Base-by-base conservation (phyloP, 2,888 invertebrate genomes). In the Maniola hyperantus region DNA sequence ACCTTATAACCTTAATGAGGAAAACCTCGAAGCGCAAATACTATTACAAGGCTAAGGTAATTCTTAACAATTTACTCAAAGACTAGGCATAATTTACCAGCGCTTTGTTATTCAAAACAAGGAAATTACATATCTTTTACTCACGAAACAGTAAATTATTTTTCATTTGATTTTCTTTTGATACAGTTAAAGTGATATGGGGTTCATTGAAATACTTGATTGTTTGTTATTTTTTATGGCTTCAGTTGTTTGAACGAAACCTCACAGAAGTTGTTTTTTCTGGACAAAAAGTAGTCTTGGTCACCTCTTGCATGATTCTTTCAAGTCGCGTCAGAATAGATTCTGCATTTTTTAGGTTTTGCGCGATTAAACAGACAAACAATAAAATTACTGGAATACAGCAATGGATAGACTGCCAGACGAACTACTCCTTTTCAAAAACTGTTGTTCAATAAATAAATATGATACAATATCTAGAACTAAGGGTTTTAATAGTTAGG, bases 61-160 rank as follows among this genome's bases (percentile, higher is more conserved):
- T 57, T 39, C 10, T 6, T 20, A 57, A 57, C 57, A 57, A 57
- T 39, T 57, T 20, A 57, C 57, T 57, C 42, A 26, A 42, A 57
- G 39, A 18, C 39, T 42, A 42, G 42, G 39, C 57, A 36, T 53
- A 53, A 33, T 54, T 36, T 54, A 15, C 15, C 34, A 39, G 20
- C 8, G 57, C 11, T 13, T 57, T 42, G 18, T 57, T 57, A 57
- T 39, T 42, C 39, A 57, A 42, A 57, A 13, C 36, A 36, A 36
- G 36, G 36, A 36, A 55, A 39, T 20, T 42, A 42, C 39, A 42
- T 57, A 13, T 20, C 57, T 13, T 57, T 57, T 57, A 13, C 11
- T 13, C 57, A 57, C 42, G 57, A 39, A 42, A 42, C 20, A 39
- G 39, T 57, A 36, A 39, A 54, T 15, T 36, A 5, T 10, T 18